A percentile compares a stretch with the other conserved stretches of the same genome.
phyloP scores from a whole-genome alignment of 2,888 invertebrate species.

The Drosophila buzzatii region DNA sequence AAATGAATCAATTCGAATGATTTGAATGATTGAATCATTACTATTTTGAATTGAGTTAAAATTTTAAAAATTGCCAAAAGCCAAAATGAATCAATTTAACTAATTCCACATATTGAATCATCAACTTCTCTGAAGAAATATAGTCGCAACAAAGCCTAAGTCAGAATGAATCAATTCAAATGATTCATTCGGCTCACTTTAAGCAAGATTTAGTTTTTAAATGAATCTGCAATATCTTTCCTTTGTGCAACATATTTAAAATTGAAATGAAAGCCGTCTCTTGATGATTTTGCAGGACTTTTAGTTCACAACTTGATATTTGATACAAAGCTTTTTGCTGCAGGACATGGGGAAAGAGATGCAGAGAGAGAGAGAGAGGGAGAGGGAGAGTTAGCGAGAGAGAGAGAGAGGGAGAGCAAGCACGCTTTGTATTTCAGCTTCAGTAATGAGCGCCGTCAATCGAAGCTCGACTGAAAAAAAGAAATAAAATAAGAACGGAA shows the following conservation, averaged over 20 bases:
- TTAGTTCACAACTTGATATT: background rate
- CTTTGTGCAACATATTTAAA: background rate
- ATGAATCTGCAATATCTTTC: background rate
- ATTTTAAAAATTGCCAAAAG: too few species aligned
- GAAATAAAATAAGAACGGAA: background rate
- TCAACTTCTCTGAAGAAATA: too few species aligned
- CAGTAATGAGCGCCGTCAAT: slow-evolving; percentile 47
- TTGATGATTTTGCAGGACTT: background rate
- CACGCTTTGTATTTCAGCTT: slow-evolving; percentile 9
- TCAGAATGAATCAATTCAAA: background rate
- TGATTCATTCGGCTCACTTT: background rate
- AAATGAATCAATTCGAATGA: too few species aligned
- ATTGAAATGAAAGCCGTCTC: background rate
- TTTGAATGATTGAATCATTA: too few species aligned
- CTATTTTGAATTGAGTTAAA: too few species aligned
- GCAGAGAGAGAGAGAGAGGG: too few species aligned
- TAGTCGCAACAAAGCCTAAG: too few species aligned
- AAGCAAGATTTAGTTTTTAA: background rate
- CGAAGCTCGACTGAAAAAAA: background rate
- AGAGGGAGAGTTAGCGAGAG: too few species aligned
- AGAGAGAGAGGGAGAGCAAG: background rate
- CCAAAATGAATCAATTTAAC: too few species aligned
- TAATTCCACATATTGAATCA: too few species aligned
- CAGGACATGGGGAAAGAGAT: background rate
- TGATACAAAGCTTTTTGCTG: background rate